A percentile compares a stretch with the other conserved stretches of the same genome.
Conservation (phyloP, 2,888 invertebrate genomes). For the Zygothrica quintamaculata region DNA sequence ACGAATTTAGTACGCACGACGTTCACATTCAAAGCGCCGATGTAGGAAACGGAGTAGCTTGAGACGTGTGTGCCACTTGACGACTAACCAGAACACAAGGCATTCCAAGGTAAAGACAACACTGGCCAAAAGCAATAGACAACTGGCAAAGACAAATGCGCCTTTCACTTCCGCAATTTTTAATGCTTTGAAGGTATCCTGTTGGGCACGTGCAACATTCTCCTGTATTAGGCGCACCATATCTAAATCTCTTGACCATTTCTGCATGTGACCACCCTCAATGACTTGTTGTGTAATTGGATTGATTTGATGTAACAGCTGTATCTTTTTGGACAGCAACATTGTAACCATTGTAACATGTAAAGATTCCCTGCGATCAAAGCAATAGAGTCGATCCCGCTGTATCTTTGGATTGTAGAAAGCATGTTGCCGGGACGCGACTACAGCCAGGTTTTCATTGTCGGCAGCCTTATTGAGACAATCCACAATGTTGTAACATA, state of each 20-base stretch:
- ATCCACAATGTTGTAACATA: conserved; percentile 82
- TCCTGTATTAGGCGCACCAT: conserved; percentile 74
- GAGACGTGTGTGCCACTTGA: conserved; percentile 53
- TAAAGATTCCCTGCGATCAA: conserved; percentile 81
- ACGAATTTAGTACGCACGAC: conserved; percentile 2
- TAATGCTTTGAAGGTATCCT: conserved; percentile 65
- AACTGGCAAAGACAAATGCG: conserved; percentile 64
- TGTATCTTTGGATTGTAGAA: conserved; percentile 81
- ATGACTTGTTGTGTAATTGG: conserved; percentile 81
- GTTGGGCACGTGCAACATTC: conserved; percentile 59
- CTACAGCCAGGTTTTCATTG: conserved; percentile 76
- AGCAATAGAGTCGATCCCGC: conserved; percentile 81
- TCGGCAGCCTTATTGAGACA: conserved; percentile 76
- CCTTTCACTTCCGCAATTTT: conserved; percentile 76
- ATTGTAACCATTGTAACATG: conserved; percentile 83
- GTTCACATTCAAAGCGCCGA: conserved; percentile 43
- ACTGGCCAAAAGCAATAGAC: conserved; percentile 53
- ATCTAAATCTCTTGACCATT: conserved; percentile 82
- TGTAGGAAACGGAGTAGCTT: conserved; percentile 63
- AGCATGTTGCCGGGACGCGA: conserved; percentile 81
- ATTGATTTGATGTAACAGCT: conserved; percentile 82
- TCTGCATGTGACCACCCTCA: conserved; percentile 83
- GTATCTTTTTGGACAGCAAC: conserved; percentile 81
- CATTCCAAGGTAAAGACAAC: conserved; percentile 64
- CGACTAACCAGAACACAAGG: conserved; percentile 53